Evolutionary conservation across 2,113 vertebrate genomes (phyloP), one percentile per base, ranked within the genome.

Genomic region (Verasper variegatus): DNA sequence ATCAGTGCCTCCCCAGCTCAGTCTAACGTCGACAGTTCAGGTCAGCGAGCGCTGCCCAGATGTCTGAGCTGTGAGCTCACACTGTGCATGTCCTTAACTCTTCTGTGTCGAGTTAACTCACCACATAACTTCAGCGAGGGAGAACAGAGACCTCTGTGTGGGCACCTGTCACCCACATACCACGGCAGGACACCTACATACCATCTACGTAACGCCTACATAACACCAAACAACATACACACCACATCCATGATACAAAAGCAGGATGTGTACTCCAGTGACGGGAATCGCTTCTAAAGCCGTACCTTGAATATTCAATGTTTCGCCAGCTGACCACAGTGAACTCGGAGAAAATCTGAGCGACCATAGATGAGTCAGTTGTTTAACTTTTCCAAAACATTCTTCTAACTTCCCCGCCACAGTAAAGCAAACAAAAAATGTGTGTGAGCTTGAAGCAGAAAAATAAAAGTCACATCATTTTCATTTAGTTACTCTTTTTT

Each of bases 81-180:
- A 18, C 49, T 20, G 47, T 17, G 18, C 47, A 9, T 40, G 78
- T 58, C 26, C 68, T 42, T 55, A 61, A 59, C 31, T 55, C 18
- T 21, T 45, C 70, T 67, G 59, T 23, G 55, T 31, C 4, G 6
- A 24, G 47, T 23, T 27, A 35, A 68, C 65, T 54, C 21, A 66
- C 58, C 57, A 52, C 51, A 71, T 61, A 55, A 60, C 71, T 60
- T 55, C 31, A 70, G 37, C 23, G 0, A 27, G 31, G 64, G 20
- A 80, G 77, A 87, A 86, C 68, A 76, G 81, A 78, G 65, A 66
- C 75, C 83, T 89, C 66, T 91, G 92, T 91, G 82, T 76, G 55
- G 67, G 78, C 61, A 58, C 66, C 64, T 78, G 85, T 83, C 67
- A 68, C 54, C 63, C 71, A 71, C 86, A 88, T 87, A 82, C 87